Base-by-base conservation (phyloP, 2,113 vertebrate genomes). In the Tautogolabrus adspersus region DNA sequence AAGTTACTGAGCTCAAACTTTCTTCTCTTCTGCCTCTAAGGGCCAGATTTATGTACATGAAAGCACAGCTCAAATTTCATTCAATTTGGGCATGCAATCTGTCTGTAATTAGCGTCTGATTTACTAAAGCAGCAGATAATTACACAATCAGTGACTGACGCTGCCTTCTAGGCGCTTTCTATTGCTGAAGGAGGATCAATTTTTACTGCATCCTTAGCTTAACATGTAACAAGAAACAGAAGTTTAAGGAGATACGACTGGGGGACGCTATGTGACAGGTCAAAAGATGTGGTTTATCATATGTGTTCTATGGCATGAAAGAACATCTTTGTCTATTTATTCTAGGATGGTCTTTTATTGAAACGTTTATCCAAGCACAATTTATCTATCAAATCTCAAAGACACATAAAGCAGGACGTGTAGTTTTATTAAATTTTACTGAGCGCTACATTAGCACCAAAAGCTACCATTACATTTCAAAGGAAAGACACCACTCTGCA, bases 81-180 rank as follows among this genome's bases (percentile, higher is more conserved):
- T 73, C 60, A 85, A 80, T 78, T 84, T 88, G 59, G 1, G 1
- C 19, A 16, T 2, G 4, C 60, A 83, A 62, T 78, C 64, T 54
- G 70, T 30, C 57, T 73, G 72, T 87, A 88, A 83, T 86, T 82
- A 75, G 21, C 10, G 1, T 80, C 69, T 82, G 73, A 79, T 89
- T 86, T 72, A 84, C 61, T 73, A 70, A 69, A 49, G 68, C 76
- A 85, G 68, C 51, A 67, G 75, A 82, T 82, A 84, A 88, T 84
- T 79, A 86, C 47, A 79, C 58, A 85, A 83, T 87, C 74, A 82
- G 70, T 19, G 51, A 58, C 64, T 81, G 34, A 49, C 56, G 58
- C 76, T 75, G 72, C 51, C 63, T 63, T 69, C 30, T 10, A 63
- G 61, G 21, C 19, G 10, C 30, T 49, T 75, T 75, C 44, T 55